Evolutionary conservation across 2,113 vertebrate species (phyloP).

Genomic region (Suricata suricatta): DNA sequence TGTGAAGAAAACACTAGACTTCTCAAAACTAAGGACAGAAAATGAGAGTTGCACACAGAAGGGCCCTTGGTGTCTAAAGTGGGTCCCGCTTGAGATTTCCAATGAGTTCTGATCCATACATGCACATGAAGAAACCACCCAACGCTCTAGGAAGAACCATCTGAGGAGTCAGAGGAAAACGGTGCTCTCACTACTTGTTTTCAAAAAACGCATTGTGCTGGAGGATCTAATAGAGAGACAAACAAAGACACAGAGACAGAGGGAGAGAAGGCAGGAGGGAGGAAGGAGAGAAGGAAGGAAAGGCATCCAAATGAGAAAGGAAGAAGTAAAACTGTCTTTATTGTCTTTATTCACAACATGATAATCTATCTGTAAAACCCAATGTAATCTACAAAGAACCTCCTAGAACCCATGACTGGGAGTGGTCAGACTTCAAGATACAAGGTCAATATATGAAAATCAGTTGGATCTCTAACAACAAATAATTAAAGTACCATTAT

Average conservation of each 20-base stretch:
- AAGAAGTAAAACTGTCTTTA: background rate
- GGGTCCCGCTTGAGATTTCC: too few relatives aligned
- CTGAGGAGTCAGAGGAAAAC: background rate
- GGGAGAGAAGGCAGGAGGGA: background rate
- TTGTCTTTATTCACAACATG: background rate
- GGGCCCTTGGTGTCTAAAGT: background rate
- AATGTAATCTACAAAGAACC: background rate
- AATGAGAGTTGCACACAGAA: background rate
- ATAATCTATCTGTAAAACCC: background rate
- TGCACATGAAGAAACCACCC: background rate
- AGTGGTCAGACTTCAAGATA: background rate
- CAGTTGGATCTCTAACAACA: background rate
- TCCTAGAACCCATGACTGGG: background rate
- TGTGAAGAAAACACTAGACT: background rate
- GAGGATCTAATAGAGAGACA: background rate
- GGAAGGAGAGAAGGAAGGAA: fast-evolving
- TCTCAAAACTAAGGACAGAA: background rate
- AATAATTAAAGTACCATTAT: background rate
- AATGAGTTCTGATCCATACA: background rate
- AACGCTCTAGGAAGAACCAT: background rate
- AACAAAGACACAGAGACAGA: background rate
- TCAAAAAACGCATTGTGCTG: background rate
- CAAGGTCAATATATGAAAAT: background rate
- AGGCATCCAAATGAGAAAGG: background rate
- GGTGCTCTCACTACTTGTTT: background rate